phyloP scores from a whole-genome alignment of 2,113 vertebrate genomes.

The Rutilus rutilus region DNA sequence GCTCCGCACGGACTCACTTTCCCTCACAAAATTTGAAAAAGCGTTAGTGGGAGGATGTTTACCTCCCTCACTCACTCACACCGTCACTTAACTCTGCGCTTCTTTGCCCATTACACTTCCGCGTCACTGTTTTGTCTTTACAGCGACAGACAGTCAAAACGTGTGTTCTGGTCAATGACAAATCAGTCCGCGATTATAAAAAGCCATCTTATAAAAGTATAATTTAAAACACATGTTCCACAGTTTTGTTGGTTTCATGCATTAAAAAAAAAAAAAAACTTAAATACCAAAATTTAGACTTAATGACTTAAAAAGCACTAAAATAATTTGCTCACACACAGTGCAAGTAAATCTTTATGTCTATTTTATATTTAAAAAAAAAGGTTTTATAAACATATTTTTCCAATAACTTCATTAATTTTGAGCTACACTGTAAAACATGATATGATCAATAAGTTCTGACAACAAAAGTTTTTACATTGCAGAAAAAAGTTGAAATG shows the following conservation, averaged over 20 bases:
- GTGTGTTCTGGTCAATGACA: background rate
- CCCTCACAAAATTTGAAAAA: slow-evolving; percentile 47
- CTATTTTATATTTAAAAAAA: background rate
- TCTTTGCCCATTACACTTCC: background rate
- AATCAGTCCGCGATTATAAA: background rate
- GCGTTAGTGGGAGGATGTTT: slow-evolving; percentile 42
- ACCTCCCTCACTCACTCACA: slow-evolving; percentile 16
- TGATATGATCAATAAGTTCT: no score
- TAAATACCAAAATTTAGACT: background rate
- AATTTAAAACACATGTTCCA: background rate
- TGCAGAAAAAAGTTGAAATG: no score
- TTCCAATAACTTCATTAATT: no score
- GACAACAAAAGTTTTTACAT: no score
- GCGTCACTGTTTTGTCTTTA: background rate
- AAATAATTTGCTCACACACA: background rate
- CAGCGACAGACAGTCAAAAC: background rate
- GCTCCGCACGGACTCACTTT: slow-evolving; percentile 40
- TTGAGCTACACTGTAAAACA: no score
- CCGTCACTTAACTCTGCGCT: slow-evolving; percentile 48
- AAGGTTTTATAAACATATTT: background rate
- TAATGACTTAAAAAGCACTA: background rate
- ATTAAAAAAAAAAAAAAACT: no score
- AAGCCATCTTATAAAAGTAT: background rate
- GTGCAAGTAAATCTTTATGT: background rate
- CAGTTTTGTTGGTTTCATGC: background rate